phyloP scores from a whole-genome alignment of 2,888 invertebrate genomes.

The Coleophora deauratella region DNA sequence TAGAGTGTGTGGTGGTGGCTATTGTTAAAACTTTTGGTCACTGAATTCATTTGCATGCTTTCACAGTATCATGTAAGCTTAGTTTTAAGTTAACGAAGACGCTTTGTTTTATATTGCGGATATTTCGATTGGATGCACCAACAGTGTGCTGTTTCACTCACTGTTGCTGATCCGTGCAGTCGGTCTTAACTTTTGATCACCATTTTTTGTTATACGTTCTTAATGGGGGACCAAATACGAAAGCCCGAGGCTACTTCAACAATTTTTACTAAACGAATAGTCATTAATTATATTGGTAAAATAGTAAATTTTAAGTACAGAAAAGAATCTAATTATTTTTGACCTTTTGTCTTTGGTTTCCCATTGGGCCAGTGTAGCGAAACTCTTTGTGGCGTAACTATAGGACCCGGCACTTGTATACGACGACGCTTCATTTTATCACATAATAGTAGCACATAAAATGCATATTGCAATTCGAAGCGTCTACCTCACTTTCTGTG shows the following conservation, averaged over 20 bases:
- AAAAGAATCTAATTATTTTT: too few species aligned
- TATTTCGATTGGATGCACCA: constrained; percentile 29
- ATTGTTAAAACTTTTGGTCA: constrained; percentile 42
- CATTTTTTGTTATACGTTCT: constrained; percentile 30
- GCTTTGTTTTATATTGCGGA: constrained; percentile 49
- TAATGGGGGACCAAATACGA: constrained; percentile 14
- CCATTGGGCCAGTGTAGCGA: constrained; percentile 49
- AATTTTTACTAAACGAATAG: too few species aligned
- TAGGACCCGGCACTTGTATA: background rate
- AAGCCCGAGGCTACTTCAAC: too few species aligned
- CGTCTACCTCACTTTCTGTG: background rate
- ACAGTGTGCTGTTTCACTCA: constrained; percentile 6
- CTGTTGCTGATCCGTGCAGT: constrained; percentile 25
- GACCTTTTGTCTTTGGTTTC: too few species aligned
- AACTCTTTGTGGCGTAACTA: constrained; percentile 18
- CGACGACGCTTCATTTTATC: too few species aligned
- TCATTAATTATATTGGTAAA: too few species aligned
- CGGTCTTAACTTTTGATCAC: constrained; percentile 26
- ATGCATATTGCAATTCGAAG: background rate
- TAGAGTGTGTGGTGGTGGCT: constrained; percentile 75
- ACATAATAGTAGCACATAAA: too few species aligned
- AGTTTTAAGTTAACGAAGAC: constrained; percentile 49
- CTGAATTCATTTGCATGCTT: constrained; percentile 68
- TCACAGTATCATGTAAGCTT: constrained; percentile 59
- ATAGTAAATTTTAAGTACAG: too few species aligned